These are phyloP conservation scores for Papilio demoleus DNA, from an alignment of 2,888 invertebrate species.

Conservation along the genomic window DNA sequence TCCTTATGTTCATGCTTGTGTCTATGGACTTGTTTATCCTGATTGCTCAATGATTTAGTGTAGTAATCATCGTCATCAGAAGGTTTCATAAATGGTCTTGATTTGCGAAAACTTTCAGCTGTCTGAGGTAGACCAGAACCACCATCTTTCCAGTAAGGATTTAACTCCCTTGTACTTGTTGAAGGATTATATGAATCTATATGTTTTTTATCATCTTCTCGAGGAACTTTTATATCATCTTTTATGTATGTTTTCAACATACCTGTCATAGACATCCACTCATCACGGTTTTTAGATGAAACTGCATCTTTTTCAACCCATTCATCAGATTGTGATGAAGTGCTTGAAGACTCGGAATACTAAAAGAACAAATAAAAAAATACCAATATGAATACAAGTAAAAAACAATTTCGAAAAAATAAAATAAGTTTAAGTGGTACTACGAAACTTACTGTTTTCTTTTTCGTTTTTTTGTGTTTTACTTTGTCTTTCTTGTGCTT, in stretches of 20 bases:
- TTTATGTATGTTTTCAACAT: conserved; percentile 75
- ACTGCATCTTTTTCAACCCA: conserved; percentile 84
- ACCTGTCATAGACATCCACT: conserved; percentile 91
- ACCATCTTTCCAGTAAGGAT: conserved; percentile 96
- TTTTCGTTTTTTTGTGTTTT: conserved; percentile 50
- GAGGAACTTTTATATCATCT: conserved; percentile 75
- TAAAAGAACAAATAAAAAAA: conserved; percentile 45
- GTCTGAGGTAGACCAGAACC: conserved; percentile 91
- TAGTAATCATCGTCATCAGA: conserved; percentile 62
- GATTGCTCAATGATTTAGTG: conserved; percentile 47
- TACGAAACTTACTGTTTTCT: conserved; percentile 56
- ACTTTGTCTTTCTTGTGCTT: conserved; percentile 62
- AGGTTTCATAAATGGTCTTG: conserved; percentile 72
- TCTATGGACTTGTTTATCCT: conserved; percentile 41
- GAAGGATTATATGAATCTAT: conserved; percentile 87
- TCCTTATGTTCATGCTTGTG: conserved; percentile 20
- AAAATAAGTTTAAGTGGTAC: background rate
- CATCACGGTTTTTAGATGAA: conserved; percentile 81
- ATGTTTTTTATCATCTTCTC: conserved; percentile 79
- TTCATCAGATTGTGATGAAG: conserved; percentile 72
- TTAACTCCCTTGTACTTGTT: conserved; percentile 90
- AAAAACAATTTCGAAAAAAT: background rate
- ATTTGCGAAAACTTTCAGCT: conserved; percentile 64
- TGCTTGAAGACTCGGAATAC: conserved; percentile 63
- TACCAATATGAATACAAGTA: conserved; percentile 10